These are phyloP conservation scores for Hedya salicella DNA, from an alignment of 2,888 invertebrate genomes.

Conservation along the genomic window DNA sequence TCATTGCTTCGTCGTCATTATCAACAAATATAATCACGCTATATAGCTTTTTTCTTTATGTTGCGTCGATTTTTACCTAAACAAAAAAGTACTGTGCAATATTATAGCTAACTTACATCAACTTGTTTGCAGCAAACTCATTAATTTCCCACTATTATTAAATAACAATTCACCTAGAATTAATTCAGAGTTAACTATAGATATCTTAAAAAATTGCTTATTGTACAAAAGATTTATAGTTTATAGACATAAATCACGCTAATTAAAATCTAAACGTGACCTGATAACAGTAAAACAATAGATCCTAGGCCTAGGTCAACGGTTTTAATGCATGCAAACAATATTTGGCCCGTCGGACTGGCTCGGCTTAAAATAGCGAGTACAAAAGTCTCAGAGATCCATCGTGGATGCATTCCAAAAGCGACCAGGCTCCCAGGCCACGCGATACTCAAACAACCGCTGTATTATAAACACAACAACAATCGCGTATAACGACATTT, in stretches of 20 bases:
- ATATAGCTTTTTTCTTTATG: conserved; percentile 1
- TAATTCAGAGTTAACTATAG: not conserved
- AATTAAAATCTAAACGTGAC: conserved; percentile 29
- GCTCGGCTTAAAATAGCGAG: conserved; percentile 45
- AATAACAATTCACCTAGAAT: conserved; percentile 13
- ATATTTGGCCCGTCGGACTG: conserved; percentile 26
- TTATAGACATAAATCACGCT: conserved; percentile 15
- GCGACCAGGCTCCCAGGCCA: conserved; percentile 51
- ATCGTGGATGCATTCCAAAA: conserved; percentile 62
- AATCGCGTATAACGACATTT: conserved; percentile 49
- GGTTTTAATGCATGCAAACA: conserved; percentile 21
- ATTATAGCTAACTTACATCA: conserved; percentile 60
- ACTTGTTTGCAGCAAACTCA: conserved; percentile 37
- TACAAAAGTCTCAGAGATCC: conserved; percentile 45
- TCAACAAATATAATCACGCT: not conserved
- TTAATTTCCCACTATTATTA: conserved; percentile 31
- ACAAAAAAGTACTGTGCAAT: conserved; percentile 51
- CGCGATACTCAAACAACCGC: conserved; percentile 54
- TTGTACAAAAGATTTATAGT: conserved; percentile 6
- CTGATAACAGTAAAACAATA: conserved; percentile 9
- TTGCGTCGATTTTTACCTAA: not conserved
- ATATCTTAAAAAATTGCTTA: not conserved
- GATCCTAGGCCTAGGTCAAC: conserved; percentile 18
- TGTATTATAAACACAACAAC: conserved; percentile 17
- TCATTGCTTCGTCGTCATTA: not conserved